Percentiles rank a stretch among this genome's conserved stretches.
Conservation (phyloP, 2,888 invertebrate genomes). For the Drosophila rellima region DNA sequence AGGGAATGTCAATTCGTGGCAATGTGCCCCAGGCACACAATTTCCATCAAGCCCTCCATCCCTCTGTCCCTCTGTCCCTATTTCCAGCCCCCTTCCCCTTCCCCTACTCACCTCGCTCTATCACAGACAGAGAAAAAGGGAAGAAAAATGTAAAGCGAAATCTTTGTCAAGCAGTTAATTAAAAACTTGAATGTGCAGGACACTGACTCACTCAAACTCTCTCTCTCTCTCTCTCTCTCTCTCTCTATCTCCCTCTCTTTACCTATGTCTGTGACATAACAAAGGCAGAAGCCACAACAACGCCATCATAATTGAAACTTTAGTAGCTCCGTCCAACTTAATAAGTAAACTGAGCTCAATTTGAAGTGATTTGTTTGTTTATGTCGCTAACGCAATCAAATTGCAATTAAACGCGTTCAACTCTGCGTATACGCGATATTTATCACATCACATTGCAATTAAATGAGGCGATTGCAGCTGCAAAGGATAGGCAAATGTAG, state of each 20-base stretch:
- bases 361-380: slow-evolving; percentile 9
- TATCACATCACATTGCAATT: slow-evolving; percentile 2
- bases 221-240: background rate
- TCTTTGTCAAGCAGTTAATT: slow-evolving; percentile 78
- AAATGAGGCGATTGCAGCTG: background rate
- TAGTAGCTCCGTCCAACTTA: slow-evolving; percentile 11
- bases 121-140: slow-evolving; percentile 13
- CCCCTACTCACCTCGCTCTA: too few relatives aligned
- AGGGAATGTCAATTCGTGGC: slow-evolving; percentile 73
- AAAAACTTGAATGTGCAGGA: slow-evolving; percentile 59
- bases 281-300: slow-evolving; percentile 23
- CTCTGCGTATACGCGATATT: slow-evolving; percentile 25
- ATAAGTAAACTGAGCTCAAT: slow-evolving; percentile 27
- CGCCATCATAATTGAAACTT: slow-evolving; percentile 40
- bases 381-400: slow-evolving; percentile 10
- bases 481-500: background rate
- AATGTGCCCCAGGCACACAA: slow-evolving; percentile 47
- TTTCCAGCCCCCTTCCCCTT: too few relatives aligned
- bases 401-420: slow-evolving; percentile 19
- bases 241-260: slow-evolving; percentile 1
- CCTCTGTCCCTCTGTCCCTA: background rate
- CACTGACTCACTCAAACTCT: background rate
- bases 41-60: slow-evolving; percentile 19
- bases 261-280: slow-evolving; percentile 5
- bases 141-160: slow-evolving; percentile 54